A percentile compares a stretch with the other conserved stretches of the same genome.
Conservation (phyloP, 2,888 invertebrate genomes). For the Mythimna loreyi region DNA sequence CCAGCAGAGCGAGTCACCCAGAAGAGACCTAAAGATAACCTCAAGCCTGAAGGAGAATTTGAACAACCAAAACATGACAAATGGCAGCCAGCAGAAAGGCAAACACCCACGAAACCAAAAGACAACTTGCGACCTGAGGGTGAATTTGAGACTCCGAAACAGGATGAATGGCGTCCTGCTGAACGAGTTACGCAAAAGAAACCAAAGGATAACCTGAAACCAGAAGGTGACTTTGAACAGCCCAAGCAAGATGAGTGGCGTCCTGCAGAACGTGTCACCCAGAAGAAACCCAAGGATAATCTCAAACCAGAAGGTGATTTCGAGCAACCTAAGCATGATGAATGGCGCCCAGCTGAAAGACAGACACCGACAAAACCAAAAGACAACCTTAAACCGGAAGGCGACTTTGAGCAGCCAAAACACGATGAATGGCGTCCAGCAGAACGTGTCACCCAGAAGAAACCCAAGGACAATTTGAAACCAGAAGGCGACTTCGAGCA, state of each 20-base stretch:
- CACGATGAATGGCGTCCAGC: constrained; percentile 82
- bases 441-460: constrained; percentile 88
- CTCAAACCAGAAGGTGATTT: constrained; percentile 6
- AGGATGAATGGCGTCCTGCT: constrained; percentile 51
- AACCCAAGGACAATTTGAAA: constrained; percentile 91
- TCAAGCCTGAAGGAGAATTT: constrained; percentile 91
- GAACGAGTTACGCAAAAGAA: constrained; percentile 61
- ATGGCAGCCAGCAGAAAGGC: constrained; percentile 49
- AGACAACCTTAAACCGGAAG: constrained; percentile 91
- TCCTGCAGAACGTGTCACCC: constrained; percentile 65
- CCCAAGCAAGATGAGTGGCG: constrained; percentile 35
- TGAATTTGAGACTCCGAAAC: constrained; percentile 56
- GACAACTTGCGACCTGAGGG: constrained; percentile 52
- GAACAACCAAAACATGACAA: constrained; percentile 70
- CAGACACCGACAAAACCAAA: constrained; percentile 83
- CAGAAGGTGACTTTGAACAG: constrained; percentile 20
- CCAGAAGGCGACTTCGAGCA: constrained; percentile 91
- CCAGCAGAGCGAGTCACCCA: constrained; percentile 77
- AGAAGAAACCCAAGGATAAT: constrained; percentile 70
- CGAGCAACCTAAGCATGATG: constrained; percentile 8
- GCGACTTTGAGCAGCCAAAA: constrained; percentile 76
- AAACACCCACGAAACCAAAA: constrained; percentile 31
- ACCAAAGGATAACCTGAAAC: constrained; percentile 71
- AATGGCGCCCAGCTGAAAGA: constrained; percentile 28
- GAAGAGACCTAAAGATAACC: constrained; percentile 81